Evolutionary conservation across 2,888 invertebrate species (phyloP).

Genomic region (Silvanus unidentatus): DNA sequence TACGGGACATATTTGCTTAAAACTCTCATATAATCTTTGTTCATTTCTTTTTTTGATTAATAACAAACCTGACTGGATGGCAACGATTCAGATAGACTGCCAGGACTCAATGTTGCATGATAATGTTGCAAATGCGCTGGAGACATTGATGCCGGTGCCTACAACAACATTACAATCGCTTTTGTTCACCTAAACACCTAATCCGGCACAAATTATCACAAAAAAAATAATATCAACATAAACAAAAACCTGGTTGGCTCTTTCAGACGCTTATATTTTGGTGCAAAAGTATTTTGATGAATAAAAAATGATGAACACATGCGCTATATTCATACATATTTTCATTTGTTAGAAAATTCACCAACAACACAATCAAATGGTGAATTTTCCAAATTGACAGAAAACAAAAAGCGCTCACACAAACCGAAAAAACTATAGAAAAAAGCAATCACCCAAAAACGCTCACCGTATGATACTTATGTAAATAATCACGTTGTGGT

Average conservation of each 20-base stretch:
- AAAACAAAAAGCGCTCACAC: slow-evolving; percentile 1
- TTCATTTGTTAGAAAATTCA: too few relatives aligned
- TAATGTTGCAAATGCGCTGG: slow-evolving; percentile 79
- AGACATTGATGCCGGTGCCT: slow-evolving; percentile 90
- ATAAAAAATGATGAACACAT: too few relatives aligned
- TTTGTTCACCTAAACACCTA: neutral
- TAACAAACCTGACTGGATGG: slow-evolving; percentile 72
- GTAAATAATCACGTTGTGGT: slow-evolving; percentile 76
- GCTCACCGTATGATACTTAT: slow-evolving; percentile 95
- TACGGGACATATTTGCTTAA: too few relatives aligned
- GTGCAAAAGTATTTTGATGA: too few relatives aligned
- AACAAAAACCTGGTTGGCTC: too few relatives aligned
- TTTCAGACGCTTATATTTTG: too few relatives aligned
- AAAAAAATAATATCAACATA: too few relatives aligned
- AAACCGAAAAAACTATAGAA: slow-evolving; percentile 11
- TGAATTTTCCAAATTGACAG: too few relatives aligned
- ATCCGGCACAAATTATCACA: too few relatives aligned
- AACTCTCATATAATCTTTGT: too few relatives aligned
- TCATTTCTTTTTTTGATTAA: neutral
- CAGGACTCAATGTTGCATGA: slow-evolving; percentile 55
- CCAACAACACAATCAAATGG: too few relatives aligned
- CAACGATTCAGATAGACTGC: slow-evolving; percentile 69
- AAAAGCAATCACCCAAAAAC: neutral
- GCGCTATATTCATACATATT: too few relatives aligned
- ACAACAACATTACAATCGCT: slow-evolving; percentile 43